A percentile compares a stretch with the other conserved stretches of the same genome.
phyloP scores from a whole-genome alignment of 2,113 vertebrate genomes.

The Cepphus grylle region DNA sequence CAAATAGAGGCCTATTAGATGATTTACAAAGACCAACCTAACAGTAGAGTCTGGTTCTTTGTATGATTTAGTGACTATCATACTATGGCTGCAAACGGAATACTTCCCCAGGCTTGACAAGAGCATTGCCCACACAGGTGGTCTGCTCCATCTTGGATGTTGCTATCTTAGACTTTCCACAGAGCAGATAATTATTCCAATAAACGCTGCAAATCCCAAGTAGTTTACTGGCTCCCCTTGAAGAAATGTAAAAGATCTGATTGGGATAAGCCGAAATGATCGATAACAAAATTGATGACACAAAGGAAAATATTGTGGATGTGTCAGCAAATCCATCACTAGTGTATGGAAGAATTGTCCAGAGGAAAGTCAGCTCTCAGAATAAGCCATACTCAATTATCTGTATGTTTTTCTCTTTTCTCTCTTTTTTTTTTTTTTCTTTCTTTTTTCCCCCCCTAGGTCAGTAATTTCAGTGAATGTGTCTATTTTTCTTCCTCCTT shows the following conservation, averaged over 20 bases:
- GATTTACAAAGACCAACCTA: not conserved
- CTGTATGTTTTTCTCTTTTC: not conserved
- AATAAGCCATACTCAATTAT: not conserved
- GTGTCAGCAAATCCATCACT: not conserved
- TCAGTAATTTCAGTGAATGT: not conserved
- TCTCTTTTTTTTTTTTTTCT: not conserved
- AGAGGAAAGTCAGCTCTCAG: not conserved
- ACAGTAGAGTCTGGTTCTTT: not conserved
- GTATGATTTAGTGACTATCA: not conserved
- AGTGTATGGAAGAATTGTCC: not conserved
- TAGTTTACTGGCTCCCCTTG: not conserved
- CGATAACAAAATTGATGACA: not conserved
- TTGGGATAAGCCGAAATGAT: not conserved
- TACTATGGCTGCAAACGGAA: not conserved
- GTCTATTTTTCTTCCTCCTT: not conserved
- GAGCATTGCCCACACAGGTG: not conserved
- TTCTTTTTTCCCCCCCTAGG: accelerated
- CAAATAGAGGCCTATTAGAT: not conserved
- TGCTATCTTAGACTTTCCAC: not conserved
- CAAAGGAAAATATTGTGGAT: not conserved
- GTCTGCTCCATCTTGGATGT: not conserved
- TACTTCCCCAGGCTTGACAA: not conserved
- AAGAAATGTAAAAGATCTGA: not conserved
- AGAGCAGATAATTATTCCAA: not conserved
- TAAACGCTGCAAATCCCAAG: not conserved